Evolutionary conservation across 2,113 vertebrate species (phyloP).

Genomic region (Hemibagrus wyckioides): DNA sequence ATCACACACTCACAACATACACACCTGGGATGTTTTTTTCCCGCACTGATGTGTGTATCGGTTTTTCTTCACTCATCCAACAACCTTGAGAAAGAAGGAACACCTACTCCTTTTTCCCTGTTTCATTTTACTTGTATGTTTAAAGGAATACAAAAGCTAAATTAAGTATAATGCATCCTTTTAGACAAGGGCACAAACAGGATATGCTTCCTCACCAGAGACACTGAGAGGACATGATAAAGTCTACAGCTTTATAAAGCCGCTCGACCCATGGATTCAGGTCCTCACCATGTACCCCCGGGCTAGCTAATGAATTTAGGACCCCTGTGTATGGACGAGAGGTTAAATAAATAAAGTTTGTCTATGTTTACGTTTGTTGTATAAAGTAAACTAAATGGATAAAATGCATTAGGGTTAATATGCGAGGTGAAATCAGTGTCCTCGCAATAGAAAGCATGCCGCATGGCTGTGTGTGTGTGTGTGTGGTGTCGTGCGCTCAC

Average conservation of each 20-base stretch:
- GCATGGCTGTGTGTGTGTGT: constrained; percentile 5
- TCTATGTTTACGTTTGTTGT: background rate
- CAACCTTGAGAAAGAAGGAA: background rate
- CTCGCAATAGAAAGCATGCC: background rate
- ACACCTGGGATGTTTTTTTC: no score
- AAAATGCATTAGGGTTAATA: background rate
- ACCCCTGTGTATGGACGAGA: background rate
- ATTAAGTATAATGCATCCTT: background rate
- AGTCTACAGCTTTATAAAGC: background rate
- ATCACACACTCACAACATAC: background rate
- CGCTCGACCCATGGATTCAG: background rate
- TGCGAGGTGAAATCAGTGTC: background rate
- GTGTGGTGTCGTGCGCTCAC: constrained; percentile 4
- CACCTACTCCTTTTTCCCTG: background rate
- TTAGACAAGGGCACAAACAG: no score
- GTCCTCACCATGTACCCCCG: background rate
- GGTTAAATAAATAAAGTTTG: background rate
- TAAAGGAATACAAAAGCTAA: background rate
- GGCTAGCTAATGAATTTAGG: background rate
- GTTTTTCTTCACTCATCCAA: background rate
- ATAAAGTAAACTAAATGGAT: background rate
- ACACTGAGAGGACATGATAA: background rate
- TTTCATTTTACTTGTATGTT: background rate
- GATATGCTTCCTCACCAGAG: no score
- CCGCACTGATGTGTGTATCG: no score